phyloP scores from a whole-genome alignment of 2,888 invertebrate species.

The Stomorhina lunata region DNA sequence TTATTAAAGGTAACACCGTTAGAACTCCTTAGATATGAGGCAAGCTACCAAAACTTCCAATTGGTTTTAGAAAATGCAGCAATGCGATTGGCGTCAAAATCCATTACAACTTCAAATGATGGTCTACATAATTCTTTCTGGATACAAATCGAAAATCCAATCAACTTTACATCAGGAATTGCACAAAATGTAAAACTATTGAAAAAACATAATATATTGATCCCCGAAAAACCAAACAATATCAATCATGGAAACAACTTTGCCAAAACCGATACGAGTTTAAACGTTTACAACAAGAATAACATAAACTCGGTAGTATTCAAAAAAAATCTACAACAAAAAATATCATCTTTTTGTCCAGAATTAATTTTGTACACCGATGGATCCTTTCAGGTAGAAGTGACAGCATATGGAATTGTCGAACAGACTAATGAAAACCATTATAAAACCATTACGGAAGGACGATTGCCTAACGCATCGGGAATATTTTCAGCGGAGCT shows the following conservation, averaged over 20 bases:
- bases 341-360: background rate
- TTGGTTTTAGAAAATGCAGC: background rate
- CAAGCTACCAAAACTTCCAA: background rate
- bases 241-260: background rate
- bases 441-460: background rate
- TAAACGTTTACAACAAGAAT: background rate
- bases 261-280: background rate
- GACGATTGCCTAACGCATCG: background rate
- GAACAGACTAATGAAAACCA: background rate
- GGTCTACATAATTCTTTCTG: too few species aligned
- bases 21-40: background rate
- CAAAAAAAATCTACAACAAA: background rate
- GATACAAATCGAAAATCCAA: background rate
- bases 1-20: slow-evolving; percentile 20
- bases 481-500: slow-evolving; percentile 7
- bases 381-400: background rate
- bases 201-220: background rate
- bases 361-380: slow-evolving; percentile 19
- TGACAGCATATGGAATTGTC: background rate
- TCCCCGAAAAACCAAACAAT: background rate
- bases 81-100: background rate
- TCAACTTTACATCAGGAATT: background rate
- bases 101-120: background rate
- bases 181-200: background rate
- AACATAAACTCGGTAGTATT: background rate